Conservation (phyloP, 2,888 invertebrate genomes). For the Laspeyria flexula region DNA sequence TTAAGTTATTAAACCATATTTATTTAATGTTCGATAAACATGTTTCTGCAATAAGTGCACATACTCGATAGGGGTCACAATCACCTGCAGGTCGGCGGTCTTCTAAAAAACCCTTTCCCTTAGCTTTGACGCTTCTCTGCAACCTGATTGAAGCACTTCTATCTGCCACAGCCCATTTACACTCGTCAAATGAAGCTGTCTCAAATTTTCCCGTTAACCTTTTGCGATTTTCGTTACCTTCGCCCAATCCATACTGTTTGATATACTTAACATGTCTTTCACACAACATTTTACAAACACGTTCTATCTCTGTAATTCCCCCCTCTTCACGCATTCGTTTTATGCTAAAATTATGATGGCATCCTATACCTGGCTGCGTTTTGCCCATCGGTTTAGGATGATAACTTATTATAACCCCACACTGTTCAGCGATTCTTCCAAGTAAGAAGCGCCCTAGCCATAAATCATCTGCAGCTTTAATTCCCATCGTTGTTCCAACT, state of each 20-base stretch:
- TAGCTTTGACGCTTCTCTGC: slow-evolving; percentile 94
- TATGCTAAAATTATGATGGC: slow-evolving; percentile 96
- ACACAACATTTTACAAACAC: slow-evolving; percentile 91
- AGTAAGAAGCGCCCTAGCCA: slow-evolving; percentile 95
- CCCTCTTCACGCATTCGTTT: slow-evolving; percentile 92
- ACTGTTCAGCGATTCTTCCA: slow-evolving; percentile 94
- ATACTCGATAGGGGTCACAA: slow-evolving; percentile 93
- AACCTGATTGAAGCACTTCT: slow-evolving; percentile 96
- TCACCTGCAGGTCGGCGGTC: slow-evolving; percentile 97
- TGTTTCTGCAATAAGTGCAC: slow-evolving; percentile 79
- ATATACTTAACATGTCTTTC: slow-evolving; percentile 89
- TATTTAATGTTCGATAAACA: slow-evolving; percentile 32
- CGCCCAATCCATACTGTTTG: slow-evolving; percentile 94
- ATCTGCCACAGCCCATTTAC: slow-evolving; percentile 94
- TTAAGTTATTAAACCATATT: too few species aligned
- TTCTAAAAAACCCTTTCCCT: slow-evolving; percentile 96
- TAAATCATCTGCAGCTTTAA: slow-evolving; percentile 93
- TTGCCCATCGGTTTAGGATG: slow-evolving; percentile 92
- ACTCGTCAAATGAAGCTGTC: slow-evolving; percentile 96
- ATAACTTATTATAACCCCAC: slow-evolving; percentile 89
- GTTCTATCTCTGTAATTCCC: slow-evolving; percentile 91
- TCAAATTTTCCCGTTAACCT: slow-evolving; percentile 97
- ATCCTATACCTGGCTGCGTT: slow-evolving; percentile 95
- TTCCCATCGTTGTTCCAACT: slow-evolving; percentile 96
- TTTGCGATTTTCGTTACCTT: slow-evolving; percentile 97